Conservation (phyloP, 2,113 vertebrate species). For the Eolophus roseicapilla region DNA sequence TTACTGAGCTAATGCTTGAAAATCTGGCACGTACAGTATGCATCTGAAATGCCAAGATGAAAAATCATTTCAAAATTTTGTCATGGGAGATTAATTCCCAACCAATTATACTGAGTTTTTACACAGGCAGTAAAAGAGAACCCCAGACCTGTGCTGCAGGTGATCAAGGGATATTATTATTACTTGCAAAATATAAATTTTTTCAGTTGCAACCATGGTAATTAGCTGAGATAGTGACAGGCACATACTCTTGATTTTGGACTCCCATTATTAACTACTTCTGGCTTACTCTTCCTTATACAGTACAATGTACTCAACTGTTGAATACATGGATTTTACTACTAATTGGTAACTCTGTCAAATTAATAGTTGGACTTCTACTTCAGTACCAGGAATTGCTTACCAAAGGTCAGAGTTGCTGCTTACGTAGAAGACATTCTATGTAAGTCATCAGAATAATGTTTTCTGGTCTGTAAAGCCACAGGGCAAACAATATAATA, state of each 20-base stretch:
- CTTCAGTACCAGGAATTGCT: neutral
- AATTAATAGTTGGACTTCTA: neutral
- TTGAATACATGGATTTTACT: neutral
- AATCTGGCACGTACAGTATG: fast-evolving
- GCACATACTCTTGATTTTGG: neutral
- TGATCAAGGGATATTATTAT: neutral
- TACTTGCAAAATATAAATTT: neutral
- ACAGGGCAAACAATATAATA: neutral
- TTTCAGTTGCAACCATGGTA: neutral
- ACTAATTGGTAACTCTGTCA: neutral
- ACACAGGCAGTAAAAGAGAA: neutral
- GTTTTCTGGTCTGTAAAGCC: neutral
- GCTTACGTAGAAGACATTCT: neutral
- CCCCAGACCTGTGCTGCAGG: neutral
- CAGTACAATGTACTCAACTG: neutral
- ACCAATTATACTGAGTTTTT: neutral
- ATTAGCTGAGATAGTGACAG: neutral
- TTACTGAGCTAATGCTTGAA: neutral
- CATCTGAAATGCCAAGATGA: neutral
- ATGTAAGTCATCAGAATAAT: neutral
- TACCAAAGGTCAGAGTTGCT: neutral
- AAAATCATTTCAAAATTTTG: neutral
- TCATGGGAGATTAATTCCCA: neutral
- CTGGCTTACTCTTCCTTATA: neutral
- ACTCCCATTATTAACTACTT: neutral